A percentile compares a stretch with the other conserved stretches of the same genome.
Conservation (phyloP, 2,113 vertebrate genomes). For the Sinosuthora webbiana region DNA sequence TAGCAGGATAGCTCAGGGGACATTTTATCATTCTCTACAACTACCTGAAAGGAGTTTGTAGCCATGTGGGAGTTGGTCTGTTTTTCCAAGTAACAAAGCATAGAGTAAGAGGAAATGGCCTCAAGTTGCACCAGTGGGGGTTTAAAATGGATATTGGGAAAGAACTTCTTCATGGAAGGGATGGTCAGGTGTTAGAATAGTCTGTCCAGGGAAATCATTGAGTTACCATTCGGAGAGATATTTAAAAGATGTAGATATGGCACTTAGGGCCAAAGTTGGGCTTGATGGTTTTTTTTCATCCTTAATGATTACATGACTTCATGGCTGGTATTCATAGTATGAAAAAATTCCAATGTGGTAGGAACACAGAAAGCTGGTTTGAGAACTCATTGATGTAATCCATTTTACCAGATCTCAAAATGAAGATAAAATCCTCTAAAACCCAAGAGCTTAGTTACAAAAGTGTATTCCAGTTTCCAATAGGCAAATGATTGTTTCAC, state of each 20-base stretch:
- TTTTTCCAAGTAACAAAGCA: not conserved
- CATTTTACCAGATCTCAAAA: not conserved
- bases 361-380: not conserved
- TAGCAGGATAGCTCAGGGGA: not conserved
- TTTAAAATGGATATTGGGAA: not conserved
- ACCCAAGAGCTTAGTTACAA: not conserved
- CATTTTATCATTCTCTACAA: not conserved
- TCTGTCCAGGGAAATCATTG: not conserved
- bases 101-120: not conserved
- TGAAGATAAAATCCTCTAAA: not conserved
- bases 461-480: not conserved
- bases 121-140: accelerated
- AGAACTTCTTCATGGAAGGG: not conserved
- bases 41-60: not conserved
- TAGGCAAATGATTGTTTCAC: not conserved
- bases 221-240: not conserved
- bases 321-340: not conserved
- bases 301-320: not conserved
- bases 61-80: not conserved
- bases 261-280: not conserved
- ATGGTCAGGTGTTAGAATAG: not conserved
- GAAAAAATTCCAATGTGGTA: not conserved
- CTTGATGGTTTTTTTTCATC: not conserved
- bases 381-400: not conserved
- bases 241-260: not conserved